phyloP scores from a whole-genome alignment of 2,797 vertebrate species.

The Hydrophis major region DNA sequence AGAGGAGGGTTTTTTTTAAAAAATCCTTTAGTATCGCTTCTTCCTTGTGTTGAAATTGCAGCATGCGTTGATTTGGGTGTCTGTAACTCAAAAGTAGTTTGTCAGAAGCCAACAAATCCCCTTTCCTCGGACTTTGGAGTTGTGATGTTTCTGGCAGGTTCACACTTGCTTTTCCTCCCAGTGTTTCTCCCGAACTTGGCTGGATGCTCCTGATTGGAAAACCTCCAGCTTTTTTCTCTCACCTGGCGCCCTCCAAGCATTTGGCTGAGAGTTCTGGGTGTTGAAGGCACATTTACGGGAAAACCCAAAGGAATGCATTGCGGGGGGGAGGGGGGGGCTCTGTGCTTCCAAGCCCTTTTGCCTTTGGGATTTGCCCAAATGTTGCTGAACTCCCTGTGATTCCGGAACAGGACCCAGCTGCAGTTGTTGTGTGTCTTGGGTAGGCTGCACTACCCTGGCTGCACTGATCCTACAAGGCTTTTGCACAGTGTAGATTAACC shows the following conservation, averaged over 20 bases:
- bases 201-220: not conserved
- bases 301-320: not conserved
- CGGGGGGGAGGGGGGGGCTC: not conserved
- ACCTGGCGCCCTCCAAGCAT: not conserved
- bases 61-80: not conserved
- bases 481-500: slow-evolving; percentile 20
- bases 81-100: not conserved
- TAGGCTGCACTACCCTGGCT: too few relatives aligned
- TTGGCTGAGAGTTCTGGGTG: not conserved
- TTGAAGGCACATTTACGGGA: not conserved
- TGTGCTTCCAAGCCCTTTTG: not conserved
- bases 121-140: not conserved
- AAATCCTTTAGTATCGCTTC: not conserved
- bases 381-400: not conserved
- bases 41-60: not conserved
- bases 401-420: not conserved
- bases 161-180: not conserved
- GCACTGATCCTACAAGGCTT: not conserved
- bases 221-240: too few relatives aligned
- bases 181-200: not conserved
- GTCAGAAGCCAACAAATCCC: not conserved
- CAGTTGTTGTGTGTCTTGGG: not conserved
- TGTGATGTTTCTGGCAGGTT: not conserved
- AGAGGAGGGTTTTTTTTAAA: too few relatives aligned
- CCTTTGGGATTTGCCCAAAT: not conserved